A percentile compares a stretch with the other conserved stretches of the same genome.
Conservation (phyloP, 2,113 vertebrate species). For the Python bivittatus region DNA sequence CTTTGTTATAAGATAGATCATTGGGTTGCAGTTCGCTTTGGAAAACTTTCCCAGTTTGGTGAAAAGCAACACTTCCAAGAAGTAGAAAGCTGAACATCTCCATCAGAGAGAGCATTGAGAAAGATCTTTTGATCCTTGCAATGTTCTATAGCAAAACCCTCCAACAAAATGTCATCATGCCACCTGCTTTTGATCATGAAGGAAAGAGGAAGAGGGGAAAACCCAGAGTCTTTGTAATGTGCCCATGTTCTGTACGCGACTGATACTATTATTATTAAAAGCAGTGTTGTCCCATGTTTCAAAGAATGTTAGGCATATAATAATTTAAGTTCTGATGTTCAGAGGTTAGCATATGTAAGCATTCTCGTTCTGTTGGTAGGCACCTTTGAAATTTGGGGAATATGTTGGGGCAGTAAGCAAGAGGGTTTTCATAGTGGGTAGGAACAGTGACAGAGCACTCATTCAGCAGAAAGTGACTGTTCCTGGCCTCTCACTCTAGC, state of each 20-base stretch:
- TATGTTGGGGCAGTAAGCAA: no score
- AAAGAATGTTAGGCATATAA: neutral
- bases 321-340: neutral
- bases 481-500: no score
- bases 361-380: no score
- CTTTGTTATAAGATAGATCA: no score
- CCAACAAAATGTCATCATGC: neutral
- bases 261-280: neutral
- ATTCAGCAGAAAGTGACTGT: no score
- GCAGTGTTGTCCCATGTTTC: neutral
- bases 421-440: no score
- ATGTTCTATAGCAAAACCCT: neutral
- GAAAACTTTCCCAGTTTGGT: neutral
- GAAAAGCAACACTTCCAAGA: neutral
- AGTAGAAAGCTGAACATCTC: neutral
- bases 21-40: no score
- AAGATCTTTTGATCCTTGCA: neutral
- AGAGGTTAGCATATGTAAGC: neutral
- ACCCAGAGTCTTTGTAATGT: neutral
- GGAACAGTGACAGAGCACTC: no score
- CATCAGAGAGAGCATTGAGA: neutral
- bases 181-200: no score
- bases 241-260: neutral
- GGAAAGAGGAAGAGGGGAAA: neutral
- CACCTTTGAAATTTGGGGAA: no score